Conservation (phyloP, 2,113 vertebrate genomes). For the Chaetorhynchus papuensis region DNA sequence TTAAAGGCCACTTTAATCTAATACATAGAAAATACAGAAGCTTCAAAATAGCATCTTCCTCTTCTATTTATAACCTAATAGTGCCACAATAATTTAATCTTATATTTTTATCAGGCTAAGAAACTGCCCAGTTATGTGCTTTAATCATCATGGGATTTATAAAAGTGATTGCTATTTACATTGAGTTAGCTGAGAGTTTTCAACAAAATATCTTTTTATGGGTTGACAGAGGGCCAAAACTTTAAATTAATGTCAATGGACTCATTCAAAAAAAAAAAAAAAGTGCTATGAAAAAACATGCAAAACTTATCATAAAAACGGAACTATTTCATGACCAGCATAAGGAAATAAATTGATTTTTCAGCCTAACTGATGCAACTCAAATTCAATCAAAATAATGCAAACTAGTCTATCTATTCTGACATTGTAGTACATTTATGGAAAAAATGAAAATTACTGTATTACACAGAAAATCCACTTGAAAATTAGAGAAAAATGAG, state of each 20-base stretch:
- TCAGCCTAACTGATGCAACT: background rate
- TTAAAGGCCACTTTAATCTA: background rate
- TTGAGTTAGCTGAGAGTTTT: background rate
- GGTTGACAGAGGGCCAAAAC: background rate
- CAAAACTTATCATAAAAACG: background rate
- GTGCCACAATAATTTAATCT: background rate
- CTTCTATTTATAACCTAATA: background rate
- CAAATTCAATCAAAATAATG: background rate
- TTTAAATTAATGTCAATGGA: background rate
- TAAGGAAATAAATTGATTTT: background rate
- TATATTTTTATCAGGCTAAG: background rate
- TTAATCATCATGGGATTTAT: background rate
- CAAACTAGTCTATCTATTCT: background rate
- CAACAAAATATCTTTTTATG: background rate
- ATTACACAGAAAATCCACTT: background rate
- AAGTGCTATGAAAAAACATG: background rate
- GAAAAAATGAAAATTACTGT: background rate
- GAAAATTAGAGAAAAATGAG: background rate
- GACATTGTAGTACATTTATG: background rate
- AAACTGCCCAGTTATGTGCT: background rate
- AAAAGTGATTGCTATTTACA: background rate
- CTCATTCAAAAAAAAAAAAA: background rate
- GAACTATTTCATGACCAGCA: accelerated
- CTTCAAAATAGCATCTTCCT: background rate
- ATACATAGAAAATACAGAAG: background rate